These are phyloP conservation scores for Augochlorella aurata DNA, from an alignment of 2,888 invertebrate species.

Conservation along the genomic window DNA sequence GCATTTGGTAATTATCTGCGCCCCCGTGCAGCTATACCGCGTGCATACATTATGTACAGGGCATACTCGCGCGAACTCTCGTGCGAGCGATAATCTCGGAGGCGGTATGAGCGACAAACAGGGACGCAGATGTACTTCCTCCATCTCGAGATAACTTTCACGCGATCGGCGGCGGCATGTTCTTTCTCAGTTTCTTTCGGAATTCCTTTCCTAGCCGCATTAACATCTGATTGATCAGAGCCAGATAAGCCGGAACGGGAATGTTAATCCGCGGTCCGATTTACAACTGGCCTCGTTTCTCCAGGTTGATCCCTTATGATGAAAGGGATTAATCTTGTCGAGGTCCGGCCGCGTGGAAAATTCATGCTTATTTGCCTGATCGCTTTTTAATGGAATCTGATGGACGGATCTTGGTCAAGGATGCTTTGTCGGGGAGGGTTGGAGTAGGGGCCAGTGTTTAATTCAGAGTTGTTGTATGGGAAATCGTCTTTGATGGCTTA, in stretches of 20 bases:
- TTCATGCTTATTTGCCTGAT: slow-evolving; percentile 36
- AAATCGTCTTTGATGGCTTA: too few species aligned
- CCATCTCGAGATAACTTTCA: slow-evolving; percentile 22
- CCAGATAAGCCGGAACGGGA: slow-evolving; percentile 14
- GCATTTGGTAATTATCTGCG: slow-evolving; percentile 67
- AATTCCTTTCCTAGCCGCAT: slow-evolving; percentile 15
- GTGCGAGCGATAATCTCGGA: slow-evolving; percentile 49
- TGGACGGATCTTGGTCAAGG: slow-evolving; percentile 1
- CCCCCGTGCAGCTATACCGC: slow-evolving; percentile 30
- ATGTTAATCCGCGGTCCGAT: slow-evolving; percentile 6
- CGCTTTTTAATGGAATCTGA: slow-evolving; percentile 34
- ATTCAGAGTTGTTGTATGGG: too few species aligned
- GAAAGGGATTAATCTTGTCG: slow-evolving; percentile 26
- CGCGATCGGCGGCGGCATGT: slow-evolving; percentile 23
- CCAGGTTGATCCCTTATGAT: background rate
- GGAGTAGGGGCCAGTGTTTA: background rate
- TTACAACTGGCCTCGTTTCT: slow-evolving; percentile 9
- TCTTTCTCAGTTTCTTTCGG: slow-evolving; percentile 31
- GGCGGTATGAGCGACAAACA: slow-evolving; percentile 55
- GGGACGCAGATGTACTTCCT: slow-evolving; percentile 45
- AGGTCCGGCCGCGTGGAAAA: slow-evolving; percentile 17
- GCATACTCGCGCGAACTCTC: slow-evolving; percentile 41
- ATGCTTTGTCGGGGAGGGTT: background rate
- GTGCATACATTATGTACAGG: slow-evolving; percentile 42
- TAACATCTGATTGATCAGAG: slow-evolving; percentile 18